These are phyloP conservation scores for Caenorhabditis wallacei DNA, from an alignment of 2,888 invertebrate genomes.

Conservation along the genomic window DNA sequence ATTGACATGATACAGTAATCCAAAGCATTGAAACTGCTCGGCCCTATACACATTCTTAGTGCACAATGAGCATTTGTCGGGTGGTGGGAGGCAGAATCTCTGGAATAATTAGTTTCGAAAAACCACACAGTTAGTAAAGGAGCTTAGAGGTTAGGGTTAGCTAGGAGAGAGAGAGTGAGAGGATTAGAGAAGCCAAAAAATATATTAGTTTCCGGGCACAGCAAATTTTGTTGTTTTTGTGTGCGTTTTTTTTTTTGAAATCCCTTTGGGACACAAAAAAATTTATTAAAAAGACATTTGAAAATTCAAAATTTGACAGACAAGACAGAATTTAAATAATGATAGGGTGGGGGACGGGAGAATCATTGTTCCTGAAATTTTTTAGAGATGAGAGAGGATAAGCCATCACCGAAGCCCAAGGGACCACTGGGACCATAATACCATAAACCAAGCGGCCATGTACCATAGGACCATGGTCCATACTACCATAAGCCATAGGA, in stretches of 20 bases:
- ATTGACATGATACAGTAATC: slow-evolving; percentile 72
- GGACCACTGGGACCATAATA: too few species aligned
- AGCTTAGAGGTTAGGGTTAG: not conserved
- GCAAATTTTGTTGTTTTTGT: slow-evolving; percentile 41
- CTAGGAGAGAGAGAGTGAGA: not conserved
- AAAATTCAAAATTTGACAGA: slow-evolving; percentile 19
- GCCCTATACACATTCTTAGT: slow-evolving; percentile 73
- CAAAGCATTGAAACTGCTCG: slow-evolving; percentile 76
- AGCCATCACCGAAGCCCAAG: not conserved
- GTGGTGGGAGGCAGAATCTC: slow-evolving; percentile 70
- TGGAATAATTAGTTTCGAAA: slow-evolving; percentile 56
- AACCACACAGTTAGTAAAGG: slow-evolving; percentile 17
- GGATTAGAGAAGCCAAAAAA: slow-evolving; percentile 5
- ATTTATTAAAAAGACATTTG: slow-evolving; percentile 3
- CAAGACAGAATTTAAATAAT: slow-evolving; percentile 2
- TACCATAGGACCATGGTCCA: too few species aligned
- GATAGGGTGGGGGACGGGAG: not conserved
- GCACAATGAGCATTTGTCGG: slow-evolving; percentile 73
- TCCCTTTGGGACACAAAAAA: slow-evolving; percentile 1
- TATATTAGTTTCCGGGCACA: slow-evolving; percentile 46
- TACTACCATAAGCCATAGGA: too few species aligned
- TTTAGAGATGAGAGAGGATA: not conserved
- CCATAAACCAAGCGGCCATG: too few species aligned
- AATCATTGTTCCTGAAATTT: slow-evolving; percentile 49
- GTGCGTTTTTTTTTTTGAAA: not conserved